A percentile compares a stretch with the other conserved stretches of the same genome.
Conservation (phyloP, 2,797 vertebrate species). For the Poecilia picta region DNA sequence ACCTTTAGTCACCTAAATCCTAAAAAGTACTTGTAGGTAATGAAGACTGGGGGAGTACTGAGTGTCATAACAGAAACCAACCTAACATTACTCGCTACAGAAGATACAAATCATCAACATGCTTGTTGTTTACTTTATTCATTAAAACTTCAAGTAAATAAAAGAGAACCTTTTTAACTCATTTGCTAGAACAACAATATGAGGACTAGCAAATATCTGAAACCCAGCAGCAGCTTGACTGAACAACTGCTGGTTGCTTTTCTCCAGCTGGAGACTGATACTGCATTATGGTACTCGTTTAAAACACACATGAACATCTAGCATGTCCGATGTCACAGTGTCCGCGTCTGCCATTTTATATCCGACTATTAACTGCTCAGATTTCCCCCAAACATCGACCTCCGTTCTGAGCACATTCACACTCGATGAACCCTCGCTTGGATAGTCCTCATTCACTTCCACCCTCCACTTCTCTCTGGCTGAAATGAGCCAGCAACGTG, state of each 20-base stretch:
- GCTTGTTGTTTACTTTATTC: conserved; percentile 37
- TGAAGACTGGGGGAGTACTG: conserved; percentile 25
- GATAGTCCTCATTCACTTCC: conserved; percentile 76
- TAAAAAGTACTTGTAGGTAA: conserved; percentile 14
- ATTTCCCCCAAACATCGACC: conserved; percentile 69
- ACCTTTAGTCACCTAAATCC: conserved; percentile 55
- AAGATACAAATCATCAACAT: conserved; percentile 30
- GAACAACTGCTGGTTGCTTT: conserved; percentile 30
- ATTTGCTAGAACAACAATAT: conserved; percentile 28
- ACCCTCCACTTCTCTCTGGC: conserved; percentile 88
- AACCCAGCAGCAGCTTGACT: conserved; percentile 36
- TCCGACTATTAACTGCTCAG: conserved; percentile 14
- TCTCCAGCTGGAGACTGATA: conserved; percentile 43
- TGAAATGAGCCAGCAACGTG: conserved; percentile 88
- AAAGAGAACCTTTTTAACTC: conserved; percentile 21
- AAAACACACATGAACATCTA: conserved; percentile 35
- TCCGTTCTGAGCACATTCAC: conserved; percentile 74
- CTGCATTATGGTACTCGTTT: conserved; percentile 41
- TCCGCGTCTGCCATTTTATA: conserved; percentile 44
- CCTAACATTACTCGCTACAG: conserved; percentile 21
- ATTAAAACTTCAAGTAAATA: conserved; percentile 34
- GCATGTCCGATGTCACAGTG: conserved; percentile 56
- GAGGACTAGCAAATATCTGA: conserved; percentile 31
- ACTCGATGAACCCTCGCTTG: conserved; percentile 62
- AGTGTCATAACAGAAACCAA: conserved; percentile 28